Base-by-base conservation (phyloP, 2,888 invertebrate species). In the Ptilodon capucinus region DNA sequence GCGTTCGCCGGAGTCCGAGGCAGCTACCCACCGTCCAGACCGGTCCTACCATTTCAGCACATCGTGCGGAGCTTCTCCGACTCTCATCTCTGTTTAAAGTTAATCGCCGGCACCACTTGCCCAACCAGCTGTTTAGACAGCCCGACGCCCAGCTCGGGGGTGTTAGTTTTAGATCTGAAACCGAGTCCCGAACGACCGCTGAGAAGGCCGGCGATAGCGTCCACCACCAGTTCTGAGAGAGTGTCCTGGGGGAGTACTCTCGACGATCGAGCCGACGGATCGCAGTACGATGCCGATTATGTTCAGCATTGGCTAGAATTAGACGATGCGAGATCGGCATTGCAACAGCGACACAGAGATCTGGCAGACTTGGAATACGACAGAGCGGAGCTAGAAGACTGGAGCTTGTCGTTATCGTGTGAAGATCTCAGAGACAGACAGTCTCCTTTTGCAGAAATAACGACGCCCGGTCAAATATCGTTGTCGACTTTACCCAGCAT, bases 231-330 rank as follows among this genome's bases (percentile, higher is more conserved):
- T 60, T 90, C 90, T 1, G 91, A 91, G 60, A 80, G 90, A 55
- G 86, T 88, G 0, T 93, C 93, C 0, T 93, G 93, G 93, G 92
- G 92, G 21, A 93, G 93, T 63, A 91, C 92, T 2, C 76, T 87
- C 17, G 93, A 93, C 43, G 93, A 93, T 32, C 86, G 92, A 28
- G 86, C 88, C 5, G 93, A 93, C 38, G 92, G 92, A 36, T 90
- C 92, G 0, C 91, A 92, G 56, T 95, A 94, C 86, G 95, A 95
- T 66, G 93, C 94, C 1, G 95, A 95, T 71, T 95, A 94, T 63
- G 94, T 95, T 39, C 95, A 95, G 73, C 95, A 95, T 70, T 95
- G 95, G 95, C 84, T 95, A 43, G 92, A 94, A 72, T 80, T 95
- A 63, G 95, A 95, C 71, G 95, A 95, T 64, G 94, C 94, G 2